Evolutionary conservation across 2,113 vertebrate genomes (phyloP).

Genomic region (Neomonachus schauinslandi): DNA sequence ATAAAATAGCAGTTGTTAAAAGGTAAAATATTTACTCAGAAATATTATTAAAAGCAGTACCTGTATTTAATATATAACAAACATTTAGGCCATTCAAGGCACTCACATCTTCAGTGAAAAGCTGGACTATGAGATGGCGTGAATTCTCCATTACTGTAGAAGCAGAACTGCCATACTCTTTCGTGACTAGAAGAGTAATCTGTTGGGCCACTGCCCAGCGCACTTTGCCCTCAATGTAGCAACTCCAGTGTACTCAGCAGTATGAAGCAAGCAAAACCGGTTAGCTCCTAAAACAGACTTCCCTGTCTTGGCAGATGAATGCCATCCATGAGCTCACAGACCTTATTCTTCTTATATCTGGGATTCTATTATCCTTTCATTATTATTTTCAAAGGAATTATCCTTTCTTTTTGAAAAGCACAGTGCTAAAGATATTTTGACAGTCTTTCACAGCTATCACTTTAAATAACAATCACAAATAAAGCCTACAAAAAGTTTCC

Average conservation of each 20-base stretch:
- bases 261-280: slow-evolving; percentile 29
- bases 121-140: background rate
- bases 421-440: background rate
- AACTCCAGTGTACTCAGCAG: background rate
- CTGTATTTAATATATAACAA: background rate
- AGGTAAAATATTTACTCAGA: slow-evolving; percentile 21
- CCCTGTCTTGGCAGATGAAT: slow-evolving; percentile 17
- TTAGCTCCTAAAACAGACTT: background rate
- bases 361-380: slow-evolving; percentile 36
- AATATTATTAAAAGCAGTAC: slow-evolving; percentile 34
- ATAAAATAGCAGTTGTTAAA: slow-evolving; percentile 33
- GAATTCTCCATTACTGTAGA: background rate
- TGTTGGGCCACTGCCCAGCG: background rate
- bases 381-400: slow-evolving; percentile 35
- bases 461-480: background rate
- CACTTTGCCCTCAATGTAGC: background rate
- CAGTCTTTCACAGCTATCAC: background rate
- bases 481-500: background rate
- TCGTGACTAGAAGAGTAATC: slow-evolving; percentile 35
- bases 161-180: background rate
- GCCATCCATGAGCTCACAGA: background rate
- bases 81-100: background rate
- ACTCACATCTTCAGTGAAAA: slow-evolving; percentile 41
- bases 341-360: background rate
- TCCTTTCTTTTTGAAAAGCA: slow-evolving; percentile 38